Percentiles rank a stretch among this genome's conserved stretches.
Conservation (phyloP, 2,797 vertebrate genomes). For the Hypotaenidia okinawae region DNA sequence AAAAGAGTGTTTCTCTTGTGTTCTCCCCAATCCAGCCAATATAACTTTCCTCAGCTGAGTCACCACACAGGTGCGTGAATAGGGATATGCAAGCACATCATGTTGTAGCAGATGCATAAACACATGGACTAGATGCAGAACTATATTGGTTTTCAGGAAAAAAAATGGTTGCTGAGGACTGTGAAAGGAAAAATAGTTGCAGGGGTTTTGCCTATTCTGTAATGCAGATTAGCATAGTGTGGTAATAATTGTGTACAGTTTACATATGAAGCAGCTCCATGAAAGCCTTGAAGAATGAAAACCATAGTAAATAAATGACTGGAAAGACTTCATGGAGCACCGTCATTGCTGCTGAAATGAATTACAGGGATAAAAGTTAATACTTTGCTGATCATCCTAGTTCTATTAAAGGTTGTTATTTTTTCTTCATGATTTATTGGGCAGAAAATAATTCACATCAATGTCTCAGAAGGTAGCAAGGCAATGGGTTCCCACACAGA, state of each 20-base stretch:
- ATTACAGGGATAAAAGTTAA: not conserved
- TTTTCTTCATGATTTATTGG: not conserved
- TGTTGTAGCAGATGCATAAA: not conserved
- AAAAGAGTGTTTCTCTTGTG: not conserved
- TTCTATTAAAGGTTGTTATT: not conserved
- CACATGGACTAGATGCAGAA: not conserved
- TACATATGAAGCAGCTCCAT: not conserved
- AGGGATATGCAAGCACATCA: not conserved
- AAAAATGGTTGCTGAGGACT: not conserved
- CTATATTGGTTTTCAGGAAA: not conserved
- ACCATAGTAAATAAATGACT: not conserved
- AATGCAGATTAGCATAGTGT: not conserved
- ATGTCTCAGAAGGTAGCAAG: not conserved
- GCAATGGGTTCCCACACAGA: not conserved
- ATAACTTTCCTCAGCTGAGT: not conserved
- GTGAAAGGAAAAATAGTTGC: not conserved
- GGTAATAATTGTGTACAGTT: not conserved
- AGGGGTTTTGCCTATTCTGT: not conserved
- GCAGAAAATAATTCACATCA: not conserved
- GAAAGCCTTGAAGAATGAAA: not conserved
- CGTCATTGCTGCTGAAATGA: not conserved
- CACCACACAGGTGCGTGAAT: not conserved
- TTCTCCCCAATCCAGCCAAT: not conserved
- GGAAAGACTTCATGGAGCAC: not conserved
- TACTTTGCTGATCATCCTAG: not conserved